phyloP scores from a whole-genome alignment of 2,113 vertebrate genomes.

The Protobothrops flavoviridis region DNA sequence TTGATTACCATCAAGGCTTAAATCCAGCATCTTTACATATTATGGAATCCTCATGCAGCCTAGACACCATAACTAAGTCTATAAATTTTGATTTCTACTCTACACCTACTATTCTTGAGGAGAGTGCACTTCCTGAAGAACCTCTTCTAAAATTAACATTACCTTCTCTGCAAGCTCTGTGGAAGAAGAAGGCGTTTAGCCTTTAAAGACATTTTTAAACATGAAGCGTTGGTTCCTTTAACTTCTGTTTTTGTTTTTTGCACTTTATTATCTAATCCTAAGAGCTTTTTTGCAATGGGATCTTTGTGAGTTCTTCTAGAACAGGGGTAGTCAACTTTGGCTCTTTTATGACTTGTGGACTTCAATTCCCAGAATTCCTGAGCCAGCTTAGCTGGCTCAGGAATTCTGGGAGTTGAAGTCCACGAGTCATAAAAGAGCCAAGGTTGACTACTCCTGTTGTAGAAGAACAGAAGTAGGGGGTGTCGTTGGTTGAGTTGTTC shows the following conservation, averaged over 20 bases:
- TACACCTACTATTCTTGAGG: neutral
- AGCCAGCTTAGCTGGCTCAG: too few relatives aligned
- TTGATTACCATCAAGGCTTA: neutral
- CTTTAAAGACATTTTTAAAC: conserved; percentile 22
- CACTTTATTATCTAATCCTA: conserved; percentile 63
- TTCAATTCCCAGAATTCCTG: too few relatives aligned
- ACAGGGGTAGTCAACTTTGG: too few relatives aligned
- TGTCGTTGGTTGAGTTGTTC: accelerated
- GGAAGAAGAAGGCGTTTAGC: neutral
- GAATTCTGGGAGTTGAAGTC: too few relatives aligned
- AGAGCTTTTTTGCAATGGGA: conserved; percentile 46
- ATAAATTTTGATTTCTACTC: neutral
- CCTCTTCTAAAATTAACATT: neutral
- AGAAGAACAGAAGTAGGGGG: conserved; percentile 1
- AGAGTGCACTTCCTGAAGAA: conserved; percentile 10
- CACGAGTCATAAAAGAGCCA: too few relatives aligned
- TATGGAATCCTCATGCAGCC: too few relatives aligned
- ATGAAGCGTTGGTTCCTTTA: conserved; percentile 17
- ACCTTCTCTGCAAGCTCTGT: neutral
- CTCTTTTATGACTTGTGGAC: too few relatives aligned
- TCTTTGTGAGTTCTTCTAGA: conserved; percentile 12
- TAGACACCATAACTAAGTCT: conserved; percentile 30
- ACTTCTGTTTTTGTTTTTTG: conserved; percentile 59
- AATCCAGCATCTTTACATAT: neutral
- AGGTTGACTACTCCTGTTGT: neutral